These are phyloP conservation scores for Neelides folsomi DNA, from an alignment of 2,888 invertebrate species.

Conservation along the genomic window DNA sequence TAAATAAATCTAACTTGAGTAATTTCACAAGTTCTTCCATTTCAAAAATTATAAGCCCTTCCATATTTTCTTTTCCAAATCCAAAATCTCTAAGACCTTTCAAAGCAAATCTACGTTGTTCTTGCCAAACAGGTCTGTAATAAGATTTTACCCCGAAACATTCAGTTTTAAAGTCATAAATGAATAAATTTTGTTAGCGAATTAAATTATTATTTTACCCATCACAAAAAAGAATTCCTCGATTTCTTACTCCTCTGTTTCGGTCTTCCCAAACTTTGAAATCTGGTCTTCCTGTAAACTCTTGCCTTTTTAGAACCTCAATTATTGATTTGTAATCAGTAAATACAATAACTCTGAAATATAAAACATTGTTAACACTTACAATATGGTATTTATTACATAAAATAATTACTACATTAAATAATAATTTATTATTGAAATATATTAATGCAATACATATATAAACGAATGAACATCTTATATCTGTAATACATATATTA, in stretches of 20 bases:
- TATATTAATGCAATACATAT: too few relatives aligned
- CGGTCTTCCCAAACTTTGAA: conserved; percentile 16
- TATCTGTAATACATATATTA: too few relatives aligned
- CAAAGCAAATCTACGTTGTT: conserved; percentile 9
- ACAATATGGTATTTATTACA: too few relatives aligned
- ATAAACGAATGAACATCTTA: too few relatives aligned
- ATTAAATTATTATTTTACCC: conserved; percentile 6
- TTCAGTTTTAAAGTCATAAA: too few relatives aligned
- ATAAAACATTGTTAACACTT: too few relatives aligned
- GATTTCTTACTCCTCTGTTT: conserved; percentile 19
- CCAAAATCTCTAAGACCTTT: conserved; percentile 14
- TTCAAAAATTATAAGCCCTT: conserved; percentile 22
- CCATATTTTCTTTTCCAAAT: conserved; percentile 27
- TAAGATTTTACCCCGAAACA: too few relatives aligned
- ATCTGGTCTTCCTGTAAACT: conserved; percentile 24
- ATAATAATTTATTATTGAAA: too few relatives aligned
- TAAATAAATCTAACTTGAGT: conserved; percentile 11
- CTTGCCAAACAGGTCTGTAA: conserved; percentile 4
- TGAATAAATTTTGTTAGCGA: neutral
- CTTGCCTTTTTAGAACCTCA: conserved; percentile 22
- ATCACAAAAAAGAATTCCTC: conserved; percentile 25
- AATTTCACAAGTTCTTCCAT: conserved; percentile 16
- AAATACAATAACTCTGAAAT: conserved; percentile 21
- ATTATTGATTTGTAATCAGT: conserved; percentile 18
- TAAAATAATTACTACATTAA: too few relatives aligned